phyloP scores from a whole-genome alignment of 2,888 invertebrate species.

The Drosophila leonis region DNA sequence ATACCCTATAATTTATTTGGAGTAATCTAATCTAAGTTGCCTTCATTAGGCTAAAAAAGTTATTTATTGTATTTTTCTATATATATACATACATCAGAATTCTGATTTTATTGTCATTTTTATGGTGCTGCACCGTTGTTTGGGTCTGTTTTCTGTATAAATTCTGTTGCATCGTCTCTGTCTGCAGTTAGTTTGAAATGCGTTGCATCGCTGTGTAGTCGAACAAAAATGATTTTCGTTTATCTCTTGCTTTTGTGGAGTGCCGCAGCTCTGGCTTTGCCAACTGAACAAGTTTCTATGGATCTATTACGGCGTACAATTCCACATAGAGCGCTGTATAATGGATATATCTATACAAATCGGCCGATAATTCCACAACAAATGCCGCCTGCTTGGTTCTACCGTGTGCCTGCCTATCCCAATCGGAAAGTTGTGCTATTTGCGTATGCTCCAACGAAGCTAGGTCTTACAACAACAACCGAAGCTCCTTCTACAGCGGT shows the following conservation, averaged over 20 bases:
- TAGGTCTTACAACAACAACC: not conserved
- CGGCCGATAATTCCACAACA: not conserved
- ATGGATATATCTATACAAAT: not conserved
- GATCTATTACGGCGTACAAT: not conserved
- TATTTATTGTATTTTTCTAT: not conserved
- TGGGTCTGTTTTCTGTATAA: not conserved
- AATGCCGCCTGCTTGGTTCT: not conserved
- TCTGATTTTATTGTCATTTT: not conserved
- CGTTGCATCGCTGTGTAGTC: not conserved
- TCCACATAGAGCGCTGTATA: not conserved
- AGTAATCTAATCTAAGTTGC: not conserved
- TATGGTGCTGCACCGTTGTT: not conserved
- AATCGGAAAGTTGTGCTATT: not conserved
- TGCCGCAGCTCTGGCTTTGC: not conserved
- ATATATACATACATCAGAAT: not conserved
- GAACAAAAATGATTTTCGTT: not conserved
- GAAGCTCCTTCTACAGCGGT: not conserved
- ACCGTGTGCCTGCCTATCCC: not conserved
- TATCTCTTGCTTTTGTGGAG: not conserved
- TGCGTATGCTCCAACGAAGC: too few relatives aligned
- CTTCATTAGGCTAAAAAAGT: not conserved
- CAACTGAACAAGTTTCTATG: not conserved
- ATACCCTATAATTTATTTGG: not conserved
- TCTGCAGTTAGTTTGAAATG: not conserved
- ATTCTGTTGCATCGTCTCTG: not conserved